Evolutionary conservation across 2,888 invertebrate species (phyloP), one percentile per base, ranked within the genome.

Genomic region (Synanthedon andrenaeformis): DNA sequence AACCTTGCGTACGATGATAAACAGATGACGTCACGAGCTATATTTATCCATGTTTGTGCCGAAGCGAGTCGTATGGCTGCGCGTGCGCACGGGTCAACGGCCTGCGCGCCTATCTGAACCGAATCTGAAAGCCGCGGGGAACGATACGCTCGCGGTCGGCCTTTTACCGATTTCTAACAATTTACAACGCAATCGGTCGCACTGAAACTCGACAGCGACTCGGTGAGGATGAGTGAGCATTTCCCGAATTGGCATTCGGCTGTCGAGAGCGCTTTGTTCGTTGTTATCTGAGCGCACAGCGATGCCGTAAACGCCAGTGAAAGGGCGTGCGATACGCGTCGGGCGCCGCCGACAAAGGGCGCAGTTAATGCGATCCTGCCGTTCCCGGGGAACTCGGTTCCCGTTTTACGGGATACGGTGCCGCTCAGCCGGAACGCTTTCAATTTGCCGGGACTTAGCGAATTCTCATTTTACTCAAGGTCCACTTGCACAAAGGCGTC

Each of bases 1-100:
- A 85, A 84, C 85, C 85, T 85, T 85, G 85, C 82, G 79, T 82
- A 79, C 79, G 72, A 74, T 76, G 83, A 80, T 84, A 84, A 85
- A 85, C 85, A 85, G 74, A 76, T 85, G 82, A 85, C 85, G 84
- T 84, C 82, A 84, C 70, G 52, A 55, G 65, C 74, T 79, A 83
- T 82, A 77, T 83, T 76, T 82, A 83, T 62, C 71, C 76, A 67
- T 70, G 79, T 74, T 75, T 73, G 72, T 67, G 76, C 68, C 66
- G 72, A 70, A 66, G 72, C 66, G 63, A 63, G 58, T 63, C 64
- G 70, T 68, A 73, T 62, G 61, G 64, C 63, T 63, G 76, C 81
- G 80, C 77, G 73, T 66, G 78, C 82, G 77, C 74, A 62, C 67
- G 72, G 81, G 79, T 83, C 82, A 70, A 76, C 68, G 82, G 64